Conservation (phyloP, 1,140 invertebrate species). For the Hylyphantes graminicola region DNA sequence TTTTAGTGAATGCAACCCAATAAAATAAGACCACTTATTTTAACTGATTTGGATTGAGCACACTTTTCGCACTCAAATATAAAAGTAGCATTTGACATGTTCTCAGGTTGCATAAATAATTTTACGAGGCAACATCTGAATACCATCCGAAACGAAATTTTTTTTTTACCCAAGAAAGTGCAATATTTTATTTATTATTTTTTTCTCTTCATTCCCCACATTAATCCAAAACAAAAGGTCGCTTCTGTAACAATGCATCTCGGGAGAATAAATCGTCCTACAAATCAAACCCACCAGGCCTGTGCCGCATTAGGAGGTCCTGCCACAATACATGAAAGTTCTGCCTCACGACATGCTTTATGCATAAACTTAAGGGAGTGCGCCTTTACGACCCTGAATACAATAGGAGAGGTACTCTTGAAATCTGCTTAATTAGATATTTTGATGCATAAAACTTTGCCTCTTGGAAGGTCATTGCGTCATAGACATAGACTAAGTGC, state of each 20-base stretch:
- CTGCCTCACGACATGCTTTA: conserved; percentile 29
- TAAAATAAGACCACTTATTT: no score
- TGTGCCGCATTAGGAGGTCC: neutral
- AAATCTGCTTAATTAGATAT: conserved; percentile 43
- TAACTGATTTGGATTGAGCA: no score
- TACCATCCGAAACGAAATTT: no score
- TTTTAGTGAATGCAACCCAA: no score
- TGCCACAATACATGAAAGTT: conserved; percentile 12
- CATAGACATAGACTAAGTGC: conserved; percentile 20
- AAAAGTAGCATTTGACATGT: no score
- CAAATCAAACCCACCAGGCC: conserved; percentile 40
- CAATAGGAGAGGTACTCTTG: conserved; percentile 47
- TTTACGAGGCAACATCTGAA: no score
- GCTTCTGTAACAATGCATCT: conserved; percentile 45
- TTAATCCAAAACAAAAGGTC: conserved; percentile 46
- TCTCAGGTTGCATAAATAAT: no score
- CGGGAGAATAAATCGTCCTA: conserved; percentile 35
- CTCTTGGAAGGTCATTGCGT: conserved; percentile 34
- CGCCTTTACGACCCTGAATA: conserved; percentile 42
- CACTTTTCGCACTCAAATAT: no score
- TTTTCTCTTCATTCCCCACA: conserved; percentile 14
- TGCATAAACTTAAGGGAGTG: conserved; percentile 24
- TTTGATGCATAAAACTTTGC: conserved; percentile 40
- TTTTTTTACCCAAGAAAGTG: no score
- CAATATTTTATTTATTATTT: neutral